These are phyloP conservation scores for Vespertilio murinus DNA, from an alignment of 2,797 vertebrate genomes.

Conservation along the genomic window DNA sequence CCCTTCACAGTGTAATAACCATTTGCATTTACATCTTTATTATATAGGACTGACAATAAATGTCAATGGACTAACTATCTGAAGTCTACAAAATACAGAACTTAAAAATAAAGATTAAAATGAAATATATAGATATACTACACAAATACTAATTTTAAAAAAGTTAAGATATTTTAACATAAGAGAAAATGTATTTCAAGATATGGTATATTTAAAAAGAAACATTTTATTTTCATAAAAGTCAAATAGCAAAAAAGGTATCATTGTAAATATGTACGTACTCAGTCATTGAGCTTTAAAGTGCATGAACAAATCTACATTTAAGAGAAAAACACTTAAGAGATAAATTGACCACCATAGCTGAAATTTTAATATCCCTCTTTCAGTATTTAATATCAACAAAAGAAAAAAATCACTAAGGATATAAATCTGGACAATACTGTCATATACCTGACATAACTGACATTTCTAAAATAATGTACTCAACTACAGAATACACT, in stretches of 20 bases:
- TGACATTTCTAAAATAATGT: not conserved
- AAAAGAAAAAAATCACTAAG: conserved; percentile 17
- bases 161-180: not conserved
- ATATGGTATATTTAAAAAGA: not conserved
- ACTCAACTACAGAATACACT: not conserved
- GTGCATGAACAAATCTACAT: not conserved
- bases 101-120: conserved; percentile 12
- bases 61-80: not conserved
- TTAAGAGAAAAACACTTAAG: not conserved
- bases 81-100: not conserved
- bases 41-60: not conserved
- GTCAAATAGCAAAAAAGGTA: not conserved
- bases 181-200: conserved; percentile 8
- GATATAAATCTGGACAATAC: conserved; percentile 14
- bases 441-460: not conserved
- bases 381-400: not conserved
- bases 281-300: conserved; percentile 25
- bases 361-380: not conserved
- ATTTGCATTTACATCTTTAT: no score
- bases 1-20: no score
- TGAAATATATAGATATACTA: not conserved
- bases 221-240: not conserved
- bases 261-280: not conserved
- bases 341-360: not conserved
- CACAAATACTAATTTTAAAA: not conserved